Conservation (phyloP, 2,797 vertebrate species). For the Phyllotis vaccarum region DNA sequence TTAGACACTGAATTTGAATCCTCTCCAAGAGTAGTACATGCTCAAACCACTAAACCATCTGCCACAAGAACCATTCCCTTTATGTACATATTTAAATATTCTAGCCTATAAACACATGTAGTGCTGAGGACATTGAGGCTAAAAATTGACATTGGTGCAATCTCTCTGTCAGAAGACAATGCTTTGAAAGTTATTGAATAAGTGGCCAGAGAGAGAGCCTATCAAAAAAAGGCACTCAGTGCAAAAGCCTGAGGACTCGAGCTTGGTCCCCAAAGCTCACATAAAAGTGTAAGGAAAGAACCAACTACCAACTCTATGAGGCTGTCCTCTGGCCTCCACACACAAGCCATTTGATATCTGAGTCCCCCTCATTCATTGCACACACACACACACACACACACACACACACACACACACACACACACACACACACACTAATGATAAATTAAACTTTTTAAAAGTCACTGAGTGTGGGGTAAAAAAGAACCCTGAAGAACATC, state of each 20-base stretch:
- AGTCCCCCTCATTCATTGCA: accelerated
- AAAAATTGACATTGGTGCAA: not conserved
- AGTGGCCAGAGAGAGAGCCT: not conserved
- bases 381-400: not conserved
- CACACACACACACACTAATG: not conserved
- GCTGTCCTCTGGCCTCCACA: not conserved
- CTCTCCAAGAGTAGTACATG: not conserved
- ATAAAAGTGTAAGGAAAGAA: not conserved
- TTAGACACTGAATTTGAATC: not conserved
- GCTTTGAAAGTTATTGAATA: not conserved
- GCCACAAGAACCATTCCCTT: not conserved
- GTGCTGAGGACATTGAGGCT: not conserved
- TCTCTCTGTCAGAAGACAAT: not conserved
- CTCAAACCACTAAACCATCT: not conserved
- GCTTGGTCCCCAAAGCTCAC: not conserved
- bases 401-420: not conserved
- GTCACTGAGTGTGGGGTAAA: not conserved
- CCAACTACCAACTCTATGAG: not conserved
- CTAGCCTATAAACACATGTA: no score
- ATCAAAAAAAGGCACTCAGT: not conserved
- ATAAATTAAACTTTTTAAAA: not conserved
- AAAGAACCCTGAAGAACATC: not conserved
- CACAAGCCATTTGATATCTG: not conserved
- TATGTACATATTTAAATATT: not conserved
- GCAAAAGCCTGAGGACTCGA: no score